These are phyloP conservation scores for Gobionotothen gibberifrons DNA, from an alignment of 2,797 vertebrate species.

Conservation along the genomic window DNA sequence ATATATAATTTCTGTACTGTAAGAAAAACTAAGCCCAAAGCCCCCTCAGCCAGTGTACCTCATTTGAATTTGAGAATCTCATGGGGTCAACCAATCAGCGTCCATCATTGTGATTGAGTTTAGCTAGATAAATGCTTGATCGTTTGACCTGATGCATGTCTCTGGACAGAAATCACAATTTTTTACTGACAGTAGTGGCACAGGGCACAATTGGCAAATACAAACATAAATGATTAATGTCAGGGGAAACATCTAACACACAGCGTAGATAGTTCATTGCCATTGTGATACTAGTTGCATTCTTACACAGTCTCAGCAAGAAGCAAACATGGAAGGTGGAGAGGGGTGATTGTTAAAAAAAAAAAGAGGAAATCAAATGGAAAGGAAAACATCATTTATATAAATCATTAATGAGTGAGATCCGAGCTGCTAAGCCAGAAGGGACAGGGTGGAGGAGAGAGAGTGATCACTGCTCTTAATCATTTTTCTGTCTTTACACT, in stretches of 20 bases:
- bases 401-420: slow-evolving; percentile 46
- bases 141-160: too few species aligned
- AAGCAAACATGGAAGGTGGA: slow-evolving; percentile 9
- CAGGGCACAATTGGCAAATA: slow-evolving; percentile 10
- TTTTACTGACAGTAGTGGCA: neutral
- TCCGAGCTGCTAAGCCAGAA: slow-evolving; percentile 7
- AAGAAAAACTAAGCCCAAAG: neutral
- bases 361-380: slow-evolving; percentile 3
- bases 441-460: slow-evolving; percentile 15
- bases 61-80: neutral
- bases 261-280: neutral
- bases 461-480: slow-evolving; percentile 33
- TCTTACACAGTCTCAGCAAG: neutral
- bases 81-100: slow-evolving; percentile 1
- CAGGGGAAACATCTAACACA: slow-evolving; percentile 12
- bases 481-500: slow-evolving; percentile 35
- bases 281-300: slow-evolving; percentile 1
- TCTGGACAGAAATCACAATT: slow-evolving; percentile 26
- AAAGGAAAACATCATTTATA: slow-evolving; percentile 22
- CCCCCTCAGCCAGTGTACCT: neutral
- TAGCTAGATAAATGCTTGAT: slow-evolving; percentile 4
- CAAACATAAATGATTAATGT: slow-evolving; percentile 4
- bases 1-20: too few species aligned
- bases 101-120: slow-evolving; percentile 3
- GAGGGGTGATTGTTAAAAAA: neutral